These are phyloP conservation scores for Carcinoscorpius rotundicauda DNA, from an alignment of 1,140 invertebrate genomes.

Conservation along the genomic window DNA sequence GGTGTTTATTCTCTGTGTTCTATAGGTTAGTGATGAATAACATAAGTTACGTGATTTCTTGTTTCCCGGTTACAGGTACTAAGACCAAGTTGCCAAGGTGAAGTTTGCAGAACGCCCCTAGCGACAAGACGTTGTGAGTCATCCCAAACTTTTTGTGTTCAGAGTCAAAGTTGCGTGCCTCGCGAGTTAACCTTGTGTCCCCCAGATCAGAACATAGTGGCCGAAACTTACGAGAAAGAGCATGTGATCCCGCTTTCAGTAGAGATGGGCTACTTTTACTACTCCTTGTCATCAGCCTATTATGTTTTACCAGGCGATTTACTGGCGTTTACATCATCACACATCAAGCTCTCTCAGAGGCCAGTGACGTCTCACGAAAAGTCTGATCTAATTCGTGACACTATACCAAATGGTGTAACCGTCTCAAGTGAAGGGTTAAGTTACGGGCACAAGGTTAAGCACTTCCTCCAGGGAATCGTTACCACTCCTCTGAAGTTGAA, in stretches of 20 bases:
- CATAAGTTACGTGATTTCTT: slow-evolving; percentile 6
- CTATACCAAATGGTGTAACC: neutral
- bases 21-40: too few species aligned
- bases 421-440: neutral
- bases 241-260: slow-evolving; percentile 18
- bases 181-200: slow-evolving; percentile 13
- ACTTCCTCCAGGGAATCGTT: slow-evolving; percentile 9
- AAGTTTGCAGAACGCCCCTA: slow-evolving; percentile 4
- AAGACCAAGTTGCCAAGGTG: slow-evolving; percentile 11
- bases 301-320: slow-evolving; percentile 19
- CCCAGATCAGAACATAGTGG: slow-evolving; percentile 7
- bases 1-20: too few species aligned
- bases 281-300: slow-evolving; percentile 14
- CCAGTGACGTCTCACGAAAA: neutral
- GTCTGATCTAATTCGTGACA: neutral
- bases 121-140: slow-evolving; percentile 7
- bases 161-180: slow-evolving; percentile 11
- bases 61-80: slow-evolving; percentile 15
- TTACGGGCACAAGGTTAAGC: neutral
- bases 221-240: slow-evolving; percentile 16
- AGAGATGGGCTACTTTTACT: slow-evolving; percentile 17
- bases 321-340: slow-evolving; percentile 19
- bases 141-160: slow-evolving; percentile 13
- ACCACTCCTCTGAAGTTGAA: neutral
- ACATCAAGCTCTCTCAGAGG: slow-evolving; percentile 17